Conservation (phyloP, 2,888 invertebrate species). For the Polydesmus complanatus region DNA sequence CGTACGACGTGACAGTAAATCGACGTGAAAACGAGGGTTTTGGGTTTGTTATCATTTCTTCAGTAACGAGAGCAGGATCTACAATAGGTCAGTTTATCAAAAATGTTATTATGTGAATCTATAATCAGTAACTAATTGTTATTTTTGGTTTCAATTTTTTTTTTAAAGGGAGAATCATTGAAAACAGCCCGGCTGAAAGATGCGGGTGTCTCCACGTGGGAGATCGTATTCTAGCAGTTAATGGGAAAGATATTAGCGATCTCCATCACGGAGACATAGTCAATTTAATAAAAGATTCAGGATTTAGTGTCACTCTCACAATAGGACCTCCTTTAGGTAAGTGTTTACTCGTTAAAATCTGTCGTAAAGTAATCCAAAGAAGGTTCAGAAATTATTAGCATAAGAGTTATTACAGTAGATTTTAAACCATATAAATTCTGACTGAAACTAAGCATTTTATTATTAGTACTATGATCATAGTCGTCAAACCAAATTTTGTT, state of each 20-base stretch:
- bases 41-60: constrained; percentile 96
- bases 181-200: constrained; percentile 87
- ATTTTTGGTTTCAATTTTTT: constrained; percentile 14
- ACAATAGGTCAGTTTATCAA: constrained; percentile 56
- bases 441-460: too few relatives aligned
- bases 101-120: neutral
- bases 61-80: constrained; percentile 72
- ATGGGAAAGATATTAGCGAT: constrained; percentile 76
- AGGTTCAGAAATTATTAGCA: too few relatives aligned
- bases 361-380: too few relatives aligned
- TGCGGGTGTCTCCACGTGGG: constrained; percentile 83
- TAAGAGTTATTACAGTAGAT: too few relatives aligned
- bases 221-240: constrained; percentile 90
- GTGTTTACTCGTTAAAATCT: too few relatives aligned
- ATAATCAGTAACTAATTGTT: neutral
- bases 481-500: too few relatives aligned
- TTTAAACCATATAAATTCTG: too few relatives aligned
- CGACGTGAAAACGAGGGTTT: constrained; percentile 90
- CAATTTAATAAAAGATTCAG: constrained; percentile 91
- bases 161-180: constrained; percentile 86
- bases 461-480: too few relatives aligned
- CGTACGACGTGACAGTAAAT: constrained; percentile 84
- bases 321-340: constrained; percentile 46
- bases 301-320: constrained; percentile 72
- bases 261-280: constrained; percentile 94